These are phyloP conservation scores for Euproctis similis DNA, from an alignment of 2,888 invertebrate species.

Conservation along the genomic window DNA sequence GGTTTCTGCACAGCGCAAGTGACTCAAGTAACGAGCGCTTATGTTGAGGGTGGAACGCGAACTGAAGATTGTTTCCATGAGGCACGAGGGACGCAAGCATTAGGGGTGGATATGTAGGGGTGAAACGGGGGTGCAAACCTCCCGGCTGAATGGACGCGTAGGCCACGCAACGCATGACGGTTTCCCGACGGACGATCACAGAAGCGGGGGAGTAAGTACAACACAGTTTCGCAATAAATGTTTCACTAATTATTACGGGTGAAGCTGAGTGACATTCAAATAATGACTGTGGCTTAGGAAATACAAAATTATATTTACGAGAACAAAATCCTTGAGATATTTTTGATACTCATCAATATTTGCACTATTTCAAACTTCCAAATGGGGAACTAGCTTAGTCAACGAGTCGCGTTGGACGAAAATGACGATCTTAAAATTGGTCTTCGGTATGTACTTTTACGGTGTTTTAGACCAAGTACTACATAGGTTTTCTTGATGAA, in stretches of 20 bases:
- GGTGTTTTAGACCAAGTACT: too few relatives aligned
- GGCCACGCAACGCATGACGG: constrained; percentile 29
- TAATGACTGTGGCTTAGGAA: constrained; percentile 16
- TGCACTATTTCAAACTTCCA: too few relatives aligned
- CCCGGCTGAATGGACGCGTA: constrained; percentile 38
- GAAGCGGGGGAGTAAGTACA: too few relatives aligned
- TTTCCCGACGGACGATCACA: constrained; percentile 23
- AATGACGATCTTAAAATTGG: too few relatives aligned
- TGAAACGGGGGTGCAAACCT: constrained; percentile 29
- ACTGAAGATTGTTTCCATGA: constrained; percentile 41
- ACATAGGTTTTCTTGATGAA: too few relatives aligned
- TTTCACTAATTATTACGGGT: constrained; percentile 35
- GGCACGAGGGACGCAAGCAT: constrained; percentile 27
- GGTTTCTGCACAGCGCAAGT: constrained; percentile 23
- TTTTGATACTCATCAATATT: too few relatives aligned
- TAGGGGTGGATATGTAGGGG: constrained; percentile 50
- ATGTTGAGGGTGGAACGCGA: constrained; percentile 35
- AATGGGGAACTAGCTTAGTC: too few relatives aligned
- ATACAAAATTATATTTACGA: too few relatives aligned
- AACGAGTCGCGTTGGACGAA: too few relatives aligned
- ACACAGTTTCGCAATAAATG: constrained; percentile 26
- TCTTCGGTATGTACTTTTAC: too few relatives aligned
- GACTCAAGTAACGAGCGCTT: constrained; percentile 28
- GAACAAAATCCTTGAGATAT: too few relatives aligned
- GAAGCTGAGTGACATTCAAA: too few relatives aligned